These are phyloP conservation scores for Puffinus mauretanicus DNA, from an alignment of 2,113 vertebrate genomes.

Conservation along the genomic window DNA sequence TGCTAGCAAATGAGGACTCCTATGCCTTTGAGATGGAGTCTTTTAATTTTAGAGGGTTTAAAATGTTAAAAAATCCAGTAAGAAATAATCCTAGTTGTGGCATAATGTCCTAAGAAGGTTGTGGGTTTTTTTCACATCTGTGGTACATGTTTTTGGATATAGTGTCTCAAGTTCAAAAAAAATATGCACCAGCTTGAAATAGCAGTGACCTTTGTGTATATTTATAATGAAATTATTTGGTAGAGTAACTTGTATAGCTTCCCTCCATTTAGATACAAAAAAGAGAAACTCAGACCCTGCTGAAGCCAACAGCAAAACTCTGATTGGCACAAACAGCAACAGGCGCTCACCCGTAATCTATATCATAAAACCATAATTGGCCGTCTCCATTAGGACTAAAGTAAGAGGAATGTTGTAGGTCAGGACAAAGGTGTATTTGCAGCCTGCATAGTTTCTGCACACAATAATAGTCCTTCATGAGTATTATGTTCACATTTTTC, in stretches of 20 bases:
- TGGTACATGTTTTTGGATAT: not conserved
- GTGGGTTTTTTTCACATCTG: not conserved
- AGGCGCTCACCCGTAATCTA: not conserved
- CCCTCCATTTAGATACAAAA: not conserved
- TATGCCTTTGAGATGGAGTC: not conserved
- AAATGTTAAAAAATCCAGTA: not conserved
- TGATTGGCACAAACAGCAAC: not conserved
- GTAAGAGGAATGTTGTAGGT: constrained; percentile 50
- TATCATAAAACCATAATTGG: constrained; percentile 21
- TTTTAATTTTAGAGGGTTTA: not conserved
- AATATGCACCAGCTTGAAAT: not conserved
- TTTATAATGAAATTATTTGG: not conserved
- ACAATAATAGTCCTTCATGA: constrained; percentile 47
- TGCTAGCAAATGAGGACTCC: not conserved
- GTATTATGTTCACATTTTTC: constrained; percentile 61
- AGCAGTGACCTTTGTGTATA: not conserved
- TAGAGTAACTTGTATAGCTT: not conserved
- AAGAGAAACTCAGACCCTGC: not conserved
- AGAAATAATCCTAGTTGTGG: not conserved
- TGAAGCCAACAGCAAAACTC: not conserved
- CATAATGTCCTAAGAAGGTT: not conserved
- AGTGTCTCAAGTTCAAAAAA: not conserved
- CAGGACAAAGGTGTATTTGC: constrained; percentile 40
- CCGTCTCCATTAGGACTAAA: not conserved
- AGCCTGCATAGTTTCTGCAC: constrained; percentile 56